Conservation (phyloP, 2,113 vertebrate species). For the Australoheros scitulus region DNA sequence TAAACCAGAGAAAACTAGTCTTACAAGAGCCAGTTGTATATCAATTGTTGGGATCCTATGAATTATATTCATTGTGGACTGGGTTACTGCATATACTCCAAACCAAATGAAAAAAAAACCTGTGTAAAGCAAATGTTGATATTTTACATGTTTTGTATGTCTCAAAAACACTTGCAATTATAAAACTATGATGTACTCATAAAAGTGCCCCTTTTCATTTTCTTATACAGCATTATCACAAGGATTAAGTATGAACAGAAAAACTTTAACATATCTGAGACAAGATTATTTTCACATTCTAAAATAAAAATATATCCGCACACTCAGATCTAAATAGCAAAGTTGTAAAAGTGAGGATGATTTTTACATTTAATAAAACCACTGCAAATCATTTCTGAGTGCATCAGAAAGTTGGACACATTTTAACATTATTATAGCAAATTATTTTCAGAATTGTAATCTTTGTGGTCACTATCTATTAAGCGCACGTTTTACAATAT, state of each 20-base stretch:
- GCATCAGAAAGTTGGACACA: not conserved
- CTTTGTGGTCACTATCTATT: too few relatives aligned
- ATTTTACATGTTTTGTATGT: not conserved
- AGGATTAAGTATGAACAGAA: too few relatives aligned
- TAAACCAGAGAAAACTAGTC: not conserved
- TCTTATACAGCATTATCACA: not conserved
- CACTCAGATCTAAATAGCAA: not conserved
- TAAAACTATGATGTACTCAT: not conserved
- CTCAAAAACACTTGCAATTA: not conserved
- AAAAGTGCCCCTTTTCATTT: not conserved
- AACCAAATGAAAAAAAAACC: accelerated
- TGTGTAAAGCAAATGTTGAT: accelerated
- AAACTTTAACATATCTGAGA: too few relatives aligned
- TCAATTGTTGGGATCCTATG: not conserved
- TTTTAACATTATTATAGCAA: not conserved
- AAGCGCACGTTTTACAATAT: too few relatives aligned
- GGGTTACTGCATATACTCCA: not conserved
- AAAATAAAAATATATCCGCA: not conserved
- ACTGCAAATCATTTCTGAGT: not conserved
- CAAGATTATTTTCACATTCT: too few relatives aligned
- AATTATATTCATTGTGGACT: too few relatives aligned
- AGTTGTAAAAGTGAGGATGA: not conserved
- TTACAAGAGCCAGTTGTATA: not conserved
- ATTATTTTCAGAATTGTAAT: not conserved
- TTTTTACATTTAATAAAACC: too few relatives aligned